Percentiles rank a stretch among this genome's conserved stretches.
Evolutionary conservation across 2,888 invertebrate genomes (phyloP).

Genomic region (Conomelus anceps): DNA sequence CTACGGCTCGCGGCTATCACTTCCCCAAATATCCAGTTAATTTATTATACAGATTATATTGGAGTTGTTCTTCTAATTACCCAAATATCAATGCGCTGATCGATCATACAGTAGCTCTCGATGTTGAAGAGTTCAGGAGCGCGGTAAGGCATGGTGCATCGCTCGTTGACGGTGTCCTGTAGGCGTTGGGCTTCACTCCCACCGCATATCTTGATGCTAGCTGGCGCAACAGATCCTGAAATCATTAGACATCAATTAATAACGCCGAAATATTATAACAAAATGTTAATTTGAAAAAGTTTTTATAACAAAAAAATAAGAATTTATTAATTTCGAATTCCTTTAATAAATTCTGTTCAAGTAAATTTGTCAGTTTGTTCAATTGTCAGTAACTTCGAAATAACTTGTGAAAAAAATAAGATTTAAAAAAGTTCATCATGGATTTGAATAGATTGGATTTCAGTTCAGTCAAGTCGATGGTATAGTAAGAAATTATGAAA

Average conservation of each 20-base stretch:
- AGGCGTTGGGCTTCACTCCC: slow-evolving; percentile 61
- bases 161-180: slow-evolving; percentile 74
- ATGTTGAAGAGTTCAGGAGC: slow-evolving; percentile 85
- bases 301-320: too few relatives aligned
- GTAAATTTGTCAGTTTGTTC: too few relatives aligned
- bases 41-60: too few relatives aligned
- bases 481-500: too few relatives aligned
- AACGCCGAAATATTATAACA: not conserved
- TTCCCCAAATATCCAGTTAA: too few relatives aligned
- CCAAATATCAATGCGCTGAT: slow-evolving; percentile 84
- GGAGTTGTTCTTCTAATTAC: slow-evolving; percentile 44
- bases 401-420: not conserved
- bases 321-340: too few relatives aligned
- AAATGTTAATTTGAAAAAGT: too few relatives aligned
- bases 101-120: slow-evolving; percentile 69
- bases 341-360: too few relatives aligned
- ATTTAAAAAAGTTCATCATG: not conserved
- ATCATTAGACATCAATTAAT: not conserved
- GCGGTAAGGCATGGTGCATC: slow-evolving; percentile 80
- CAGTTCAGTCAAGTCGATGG: too few relatives aligned
- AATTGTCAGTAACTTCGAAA: too few relatives aligned
- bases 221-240: slow-evolving; percentile 58
- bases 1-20: too few relatives aligned
- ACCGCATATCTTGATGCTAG: slow-evolving; percentile 57
- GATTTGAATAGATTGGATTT: too few relatives aligned